phyloP scores from a whole-genome alignment of 1,140 invertebrate genomes.

The Phymorhynchus buccinoides region DNA sequence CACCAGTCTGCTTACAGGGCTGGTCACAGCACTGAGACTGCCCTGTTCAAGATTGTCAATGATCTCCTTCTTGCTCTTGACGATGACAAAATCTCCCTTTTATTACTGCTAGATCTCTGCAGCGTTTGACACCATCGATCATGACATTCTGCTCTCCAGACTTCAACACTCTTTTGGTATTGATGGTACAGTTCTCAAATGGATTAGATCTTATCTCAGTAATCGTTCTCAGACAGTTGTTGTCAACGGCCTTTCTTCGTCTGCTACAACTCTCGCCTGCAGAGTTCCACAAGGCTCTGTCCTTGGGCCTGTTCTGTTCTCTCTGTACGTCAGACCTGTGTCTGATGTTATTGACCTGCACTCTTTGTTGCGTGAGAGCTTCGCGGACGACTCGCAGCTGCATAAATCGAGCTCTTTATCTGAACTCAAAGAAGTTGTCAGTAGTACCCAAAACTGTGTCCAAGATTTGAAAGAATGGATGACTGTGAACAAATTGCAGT shows the following conservation, averaged over 20 bases:
- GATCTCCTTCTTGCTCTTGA: background rate
- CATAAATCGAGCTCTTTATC: background rate
- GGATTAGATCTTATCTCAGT: background rate
- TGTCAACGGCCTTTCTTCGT: background rate
- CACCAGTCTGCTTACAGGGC: background rate
- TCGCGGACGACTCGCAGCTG: background rate
- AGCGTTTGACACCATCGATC: background rate
- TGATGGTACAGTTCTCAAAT: background rate
- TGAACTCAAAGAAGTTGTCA: background rate
- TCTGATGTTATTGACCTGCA: background rate
- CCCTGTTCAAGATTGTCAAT: background rate
- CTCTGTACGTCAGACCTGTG: background rate
- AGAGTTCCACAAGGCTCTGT: background rate
- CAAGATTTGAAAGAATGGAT: background rate
- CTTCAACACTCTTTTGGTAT: background rate
- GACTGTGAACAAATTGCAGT: background rate
- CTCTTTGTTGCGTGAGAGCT: background rate
- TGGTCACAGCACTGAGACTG: background rate
- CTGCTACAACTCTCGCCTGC: background rate
- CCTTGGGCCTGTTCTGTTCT: background rate
- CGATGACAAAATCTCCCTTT: background rate
- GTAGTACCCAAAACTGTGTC: background rate
- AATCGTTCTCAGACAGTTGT: background rate
- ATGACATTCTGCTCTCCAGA: background rate
- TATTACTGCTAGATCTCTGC: background rate